Evolutionary conservation across 1,140 invertebrate species (phyloP).

Genomic region (Ditylenchus dipsaci): DNA sequence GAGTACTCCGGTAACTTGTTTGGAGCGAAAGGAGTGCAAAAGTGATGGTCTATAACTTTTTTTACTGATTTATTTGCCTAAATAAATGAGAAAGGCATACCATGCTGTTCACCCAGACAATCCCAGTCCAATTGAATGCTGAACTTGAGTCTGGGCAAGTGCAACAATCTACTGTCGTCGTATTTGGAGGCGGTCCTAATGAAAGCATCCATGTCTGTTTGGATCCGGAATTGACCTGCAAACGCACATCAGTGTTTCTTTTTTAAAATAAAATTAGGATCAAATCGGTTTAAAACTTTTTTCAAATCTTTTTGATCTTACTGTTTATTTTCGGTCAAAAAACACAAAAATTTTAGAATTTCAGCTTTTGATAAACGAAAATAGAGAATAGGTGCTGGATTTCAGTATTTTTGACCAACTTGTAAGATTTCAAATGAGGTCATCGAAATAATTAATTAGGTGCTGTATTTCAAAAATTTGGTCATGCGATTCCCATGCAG

Average conservation of each 20-base stretch:
- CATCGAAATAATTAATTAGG: too few relatives aligned
- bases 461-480: too few relatives aligned
- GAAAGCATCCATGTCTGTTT: constrained; percentile 78
- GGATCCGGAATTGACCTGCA: constrained; percentile 74
- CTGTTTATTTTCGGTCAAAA: too few relatives aligned
- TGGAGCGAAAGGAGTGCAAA: constrained; percentile 80
- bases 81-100: constrained; percentile 70
- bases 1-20: constrained; percentile 94
- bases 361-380: too few relatives aligned
- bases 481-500: neutral
- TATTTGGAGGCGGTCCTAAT: constrained; percentile 95
- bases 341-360: too few relatives aligned
- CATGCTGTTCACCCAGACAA: constrained; percentile 83
- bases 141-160: constrained; percentile 80
- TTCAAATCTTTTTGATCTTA: too few relatives aligned
- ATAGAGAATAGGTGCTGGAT: too few relatives aligned
- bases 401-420: too few relatives aligned
- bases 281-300: too few relatives aligned
- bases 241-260: too few relatives aligned
- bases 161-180: constrained; percentile 85
- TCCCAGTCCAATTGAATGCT: constrained; percentile 81
- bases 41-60: constrained; percentile 2
- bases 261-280: too few relatives aligned
- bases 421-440: too few relatives aligned
- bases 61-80: constrained; percentile 46